These are phyloP conservation scores for Armadillidium nasatum DNA, from an alignment of 1,140 invertebrate genomes.

Conservation along the genomic window DNA sequence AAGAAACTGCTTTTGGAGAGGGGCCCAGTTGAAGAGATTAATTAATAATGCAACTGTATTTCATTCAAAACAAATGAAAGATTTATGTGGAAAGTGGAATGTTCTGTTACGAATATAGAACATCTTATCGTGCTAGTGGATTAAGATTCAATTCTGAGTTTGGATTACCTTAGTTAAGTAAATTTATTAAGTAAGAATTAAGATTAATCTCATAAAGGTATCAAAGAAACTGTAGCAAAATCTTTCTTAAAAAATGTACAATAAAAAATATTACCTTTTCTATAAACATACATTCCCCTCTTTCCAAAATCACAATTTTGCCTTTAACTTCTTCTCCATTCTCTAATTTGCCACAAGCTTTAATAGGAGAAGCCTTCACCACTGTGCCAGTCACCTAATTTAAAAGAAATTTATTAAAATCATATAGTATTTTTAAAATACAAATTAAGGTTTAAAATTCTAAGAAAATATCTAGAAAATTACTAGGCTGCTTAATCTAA, in stretches of 20 bases:
- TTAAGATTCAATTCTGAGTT: too few relatives aligned
- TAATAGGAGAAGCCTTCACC: constrained; percentile 62
- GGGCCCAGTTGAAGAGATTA: too few relatives aligned
- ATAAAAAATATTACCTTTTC: constrained; percentile 65
- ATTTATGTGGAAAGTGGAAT: too few relatives aligned
- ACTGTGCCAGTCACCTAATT: constrained; percentile 57
- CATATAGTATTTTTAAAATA: not conserved
- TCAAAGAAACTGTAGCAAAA: too few relatives aligned
- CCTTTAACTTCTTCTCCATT: constrained; percentile 62
- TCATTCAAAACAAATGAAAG: too few relatives aligned
- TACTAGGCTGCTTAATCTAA: constrained; percentile 1
- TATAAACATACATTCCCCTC: constrained; percentile 92
- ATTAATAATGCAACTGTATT: too few relatives aligned
- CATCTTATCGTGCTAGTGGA: too few relatives aligned
- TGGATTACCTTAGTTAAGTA: too few relatives aligned
- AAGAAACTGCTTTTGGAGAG: too few relatives aligned
- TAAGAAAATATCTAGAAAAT: not conserved
- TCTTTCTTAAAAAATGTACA: not conserved
- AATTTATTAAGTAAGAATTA: too few relatives aligned
- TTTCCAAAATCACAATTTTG: constrained; percentile 75
- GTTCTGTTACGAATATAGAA: too few relatives aligned
- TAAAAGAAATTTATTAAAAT: not conserved
- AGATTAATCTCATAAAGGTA: not conserved
- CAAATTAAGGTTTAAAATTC: not conserved
- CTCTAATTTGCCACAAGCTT: constrained; percentile 63